Base-by-base conservation (phyloP, 2,888 invertebrate species). In the Harpagoxenus sublaevis region DNA sequence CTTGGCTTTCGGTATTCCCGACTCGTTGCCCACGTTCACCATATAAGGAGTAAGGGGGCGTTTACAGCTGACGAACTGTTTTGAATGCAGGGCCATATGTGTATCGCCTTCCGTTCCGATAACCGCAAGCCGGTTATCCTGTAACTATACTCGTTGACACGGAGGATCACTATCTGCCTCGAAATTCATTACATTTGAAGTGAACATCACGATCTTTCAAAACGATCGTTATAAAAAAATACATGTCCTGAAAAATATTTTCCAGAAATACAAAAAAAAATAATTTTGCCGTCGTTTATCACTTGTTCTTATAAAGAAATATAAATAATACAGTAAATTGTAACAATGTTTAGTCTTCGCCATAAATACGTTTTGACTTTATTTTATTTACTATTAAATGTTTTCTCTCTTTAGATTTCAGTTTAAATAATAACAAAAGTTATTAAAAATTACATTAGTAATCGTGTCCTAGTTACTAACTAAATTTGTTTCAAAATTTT, bases 71-170 rank as follows among this genome's bases (percentile, higher is more conserved):
- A 78, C 42, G 42, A 66, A 48, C 28, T 55, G 53, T 78, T 78
- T 68, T 78, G 42, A 68, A 55, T 78, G 68, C 39, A 53, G 39
- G 53, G 4, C 28, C 53, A 66, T 53, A 53, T 65, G 28, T 66
- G 51, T 78, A 53, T 53, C 42, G 68, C n/a, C 42, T 78, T 78
- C 78, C 78, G 78, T 45, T 78, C 78, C 55, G 78, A 78, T 68
- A 78, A 78, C 31, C 28, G 55, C 68, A 55, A 66, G 68, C 31
- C n/a, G 42, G 42, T 78, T 68, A 68, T 68, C 31, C 42, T 31
- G 28, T 68, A 55, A 55, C 42, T 42, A 68, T 68, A 42, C 12
- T 66, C 68, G 53, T 66, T 66, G 68, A 66, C 53, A 42, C 12
- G 42, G 39, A 18, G 60, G 18, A n/a, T 4, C 28, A 18, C 23